phyloP scores from a whole-genome alignment of 2,113 vertebrate species.

The Pelodiscus sinensis region DNA sequence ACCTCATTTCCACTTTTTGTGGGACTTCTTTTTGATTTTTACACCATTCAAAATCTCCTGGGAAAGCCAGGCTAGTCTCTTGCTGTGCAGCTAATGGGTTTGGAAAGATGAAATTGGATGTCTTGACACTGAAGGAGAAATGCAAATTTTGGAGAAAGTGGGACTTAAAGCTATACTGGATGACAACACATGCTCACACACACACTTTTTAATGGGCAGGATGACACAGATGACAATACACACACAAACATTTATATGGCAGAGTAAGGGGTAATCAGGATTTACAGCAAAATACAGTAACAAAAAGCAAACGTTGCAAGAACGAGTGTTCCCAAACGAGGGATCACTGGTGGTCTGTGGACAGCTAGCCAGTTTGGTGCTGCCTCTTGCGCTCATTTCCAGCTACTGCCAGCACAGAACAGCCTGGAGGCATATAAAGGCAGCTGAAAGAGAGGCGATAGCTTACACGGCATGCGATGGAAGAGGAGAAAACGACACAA shows the following conservation, averaged over 20 bases:
- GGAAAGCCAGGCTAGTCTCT: no score
- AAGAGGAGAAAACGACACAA: background rate
- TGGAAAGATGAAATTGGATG: constrained; percentile 22
- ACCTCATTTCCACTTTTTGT: no score
- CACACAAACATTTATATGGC: rapidly evolving
- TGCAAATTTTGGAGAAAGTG: background rate
- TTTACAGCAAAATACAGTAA: background rate
- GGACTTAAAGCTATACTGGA: background rate
- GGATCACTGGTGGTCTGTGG: background rate
- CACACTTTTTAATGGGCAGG: constrained; percentile 6
- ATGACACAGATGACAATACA: background rate
- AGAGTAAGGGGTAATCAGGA: background rate
- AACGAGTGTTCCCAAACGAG: no score
- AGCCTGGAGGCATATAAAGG: background rate
- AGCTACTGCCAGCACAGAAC: background rate
- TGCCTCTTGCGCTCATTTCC: background rate
- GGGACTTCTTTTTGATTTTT: no score
- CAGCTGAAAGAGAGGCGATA: background rate
- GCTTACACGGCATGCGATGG: background rate
- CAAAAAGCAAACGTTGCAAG: background rate
- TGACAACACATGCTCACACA: background rate
- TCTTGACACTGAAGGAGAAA: background rate
- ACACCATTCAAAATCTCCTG: no score
- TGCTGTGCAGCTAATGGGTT: background rate
- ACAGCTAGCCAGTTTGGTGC: background rate